Conservation (phyloP, 2,113 vertebrate species). For the Tychaedon coryphoeus region DNA sequence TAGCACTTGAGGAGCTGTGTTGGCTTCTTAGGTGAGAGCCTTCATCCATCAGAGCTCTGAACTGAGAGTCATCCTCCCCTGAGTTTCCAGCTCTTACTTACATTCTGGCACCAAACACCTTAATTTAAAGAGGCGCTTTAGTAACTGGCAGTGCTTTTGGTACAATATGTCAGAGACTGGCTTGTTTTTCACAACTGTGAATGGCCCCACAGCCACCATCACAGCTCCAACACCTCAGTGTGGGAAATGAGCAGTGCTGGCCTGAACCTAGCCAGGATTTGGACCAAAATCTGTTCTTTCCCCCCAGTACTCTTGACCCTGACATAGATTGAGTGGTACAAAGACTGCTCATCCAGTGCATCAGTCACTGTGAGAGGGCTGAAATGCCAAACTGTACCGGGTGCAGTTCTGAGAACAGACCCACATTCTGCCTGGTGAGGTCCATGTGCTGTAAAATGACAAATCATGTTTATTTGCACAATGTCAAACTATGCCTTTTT, state of each 20-base stretch:
- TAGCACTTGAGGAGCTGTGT: background rate
- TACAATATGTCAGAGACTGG: background rate
- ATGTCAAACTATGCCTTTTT: constrained; percentile 19
- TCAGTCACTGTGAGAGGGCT: background rate
- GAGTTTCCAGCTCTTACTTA: background rate
- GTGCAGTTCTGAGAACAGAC: background rate
- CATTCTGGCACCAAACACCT: background rate
- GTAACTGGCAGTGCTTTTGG: background rate
- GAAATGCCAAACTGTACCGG: background rate
- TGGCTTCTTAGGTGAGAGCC: background rate
- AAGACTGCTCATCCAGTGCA: background rate
- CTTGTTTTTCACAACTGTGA: background rate
- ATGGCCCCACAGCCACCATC: background rate
- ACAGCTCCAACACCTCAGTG: background rate
- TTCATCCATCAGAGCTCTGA: background rate
- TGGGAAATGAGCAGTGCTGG: background rate
- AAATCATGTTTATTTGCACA: constrained; percentile 37
- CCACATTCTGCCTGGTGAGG: background rate
- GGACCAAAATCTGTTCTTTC: background rate
- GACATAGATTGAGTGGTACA: background rate
- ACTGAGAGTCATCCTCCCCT: background rate
- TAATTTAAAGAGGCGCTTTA: background rate
- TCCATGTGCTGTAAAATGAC: constrained; percentile 17
- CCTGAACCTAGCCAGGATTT: background rate
- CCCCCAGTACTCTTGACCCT: background rate